Percentiles rank a stretch among this genome's conserved stretches.
phyloP scores from a whole-genome alignment of 2,888 invertebrate genomes.

The Clitarchus hookeri region DNA sequence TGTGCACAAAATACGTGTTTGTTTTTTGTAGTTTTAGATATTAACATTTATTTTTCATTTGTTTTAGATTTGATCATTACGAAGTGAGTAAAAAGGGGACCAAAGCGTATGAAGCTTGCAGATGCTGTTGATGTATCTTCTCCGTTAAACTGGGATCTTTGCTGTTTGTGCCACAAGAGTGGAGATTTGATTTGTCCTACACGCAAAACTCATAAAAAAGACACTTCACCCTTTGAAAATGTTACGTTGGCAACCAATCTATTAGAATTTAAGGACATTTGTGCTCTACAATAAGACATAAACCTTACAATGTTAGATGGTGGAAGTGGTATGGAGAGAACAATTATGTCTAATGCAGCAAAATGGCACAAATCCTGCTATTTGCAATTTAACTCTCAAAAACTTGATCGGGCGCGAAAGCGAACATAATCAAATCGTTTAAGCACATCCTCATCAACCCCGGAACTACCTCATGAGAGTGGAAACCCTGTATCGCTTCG shows the following conservation, averaged over 20 bases:
- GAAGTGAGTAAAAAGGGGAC: neutral
- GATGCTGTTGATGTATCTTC: too few relatives aligned
- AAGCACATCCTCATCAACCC: neutral
- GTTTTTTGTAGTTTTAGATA: neutral
- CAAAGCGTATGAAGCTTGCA: neutral
- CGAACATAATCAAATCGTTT: neutral
- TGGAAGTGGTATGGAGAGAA: neutral
- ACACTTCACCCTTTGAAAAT: neutral
- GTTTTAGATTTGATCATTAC: neutral
- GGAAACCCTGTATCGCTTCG: too few relatives aligned
- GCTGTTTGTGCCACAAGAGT: neutral
- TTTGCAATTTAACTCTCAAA: neutral
- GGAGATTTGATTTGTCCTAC: neutral
- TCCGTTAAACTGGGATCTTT: too few relatives aligned
- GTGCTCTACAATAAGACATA: neutral
- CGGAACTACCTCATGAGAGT: neutral
- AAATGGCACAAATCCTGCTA: too few relatives aligned
- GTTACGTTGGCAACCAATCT: neutral
- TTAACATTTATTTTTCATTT: neutral
- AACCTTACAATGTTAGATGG: neutral
- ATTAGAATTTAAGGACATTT: neutral
- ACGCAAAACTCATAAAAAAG: neutral
- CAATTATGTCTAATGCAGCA: neutral
- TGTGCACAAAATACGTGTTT: neutral
- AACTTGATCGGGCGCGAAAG: neutral